phyloP scores from a whole-genome alignment of 1,140 invertebrate species.

The Berghia stephanieae region DNA sequence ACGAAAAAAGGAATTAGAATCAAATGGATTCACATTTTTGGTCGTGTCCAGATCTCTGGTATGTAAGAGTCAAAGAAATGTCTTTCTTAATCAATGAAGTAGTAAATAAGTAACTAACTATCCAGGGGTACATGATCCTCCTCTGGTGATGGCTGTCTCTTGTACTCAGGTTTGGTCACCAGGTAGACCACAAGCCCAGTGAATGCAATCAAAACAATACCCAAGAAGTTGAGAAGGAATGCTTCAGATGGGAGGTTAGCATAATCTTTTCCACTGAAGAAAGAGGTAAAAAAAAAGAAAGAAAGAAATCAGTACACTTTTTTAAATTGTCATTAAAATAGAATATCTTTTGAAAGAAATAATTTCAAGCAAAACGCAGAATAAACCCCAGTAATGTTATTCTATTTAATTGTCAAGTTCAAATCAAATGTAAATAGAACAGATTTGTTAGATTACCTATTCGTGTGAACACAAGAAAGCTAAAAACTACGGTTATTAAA shows the following conservation, averaged over 20 bases:
- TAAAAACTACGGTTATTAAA: too few species aligned
- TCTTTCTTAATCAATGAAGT: too few species aligned
- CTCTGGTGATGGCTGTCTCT: slow-evolving; percentile 77
- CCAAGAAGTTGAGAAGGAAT: slow-evolving; percentile 81
- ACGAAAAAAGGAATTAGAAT: too few species aligned
- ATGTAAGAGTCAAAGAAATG: too few species aligned
- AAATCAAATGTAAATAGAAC: too few species aligned
- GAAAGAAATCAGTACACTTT: neutral
- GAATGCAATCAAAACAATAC: slow-evolving; percentile 77
- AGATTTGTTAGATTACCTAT: too few species aligned
- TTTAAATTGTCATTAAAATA: neutral
- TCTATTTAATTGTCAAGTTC: neutral
- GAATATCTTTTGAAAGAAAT: neutral
- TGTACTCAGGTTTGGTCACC: slow-evolving; percentile 78
- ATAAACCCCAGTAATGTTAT: neutral
- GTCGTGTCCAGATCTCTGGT: too few species aligned
- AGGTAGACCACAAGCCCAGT: slow-evolving; percentile 79
- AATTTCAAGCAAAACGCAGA: neutral
- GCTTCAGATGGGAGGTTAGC: slow-evolving; percentile 70
- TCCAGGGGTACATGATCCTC: slow-evolving; percentile 68
- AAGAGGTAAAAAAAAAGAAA: slow-evolving; percentile 2
- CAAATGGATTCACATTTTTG: too few species aligned
- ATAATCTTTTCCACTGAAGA: slow-evolving; percentile 30
- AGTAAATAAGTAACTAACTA: too few species aligned
- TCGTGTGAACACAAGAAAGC: too few species aligned